These are phyloP conservation scores for Ceuthmochares aereus DNA, from an alignment of 2,113 vertebrate species.

Conservation along the genomic window DNA sequence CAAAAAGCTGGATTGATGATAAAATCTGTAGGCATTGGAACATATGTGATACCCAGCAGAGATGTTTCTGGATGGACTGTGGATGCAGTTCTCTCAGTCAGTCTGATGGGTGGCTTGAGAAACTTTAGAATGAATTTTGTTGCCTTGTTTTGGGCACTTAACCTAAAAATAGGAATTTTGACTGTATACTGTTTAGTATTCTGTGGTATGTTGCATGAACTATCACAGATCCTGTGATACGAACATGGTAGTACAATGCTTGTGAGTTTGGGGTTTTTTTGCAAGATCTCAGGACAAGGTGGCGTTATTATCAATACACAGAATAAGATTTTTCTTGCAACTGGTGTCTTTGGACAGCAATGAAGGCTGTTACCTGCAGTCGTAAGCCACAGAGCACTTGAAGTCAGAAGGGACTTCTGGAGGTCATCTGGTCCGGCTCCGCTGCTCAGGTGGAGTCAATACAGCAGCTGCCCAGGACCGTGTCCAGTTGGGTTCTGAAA, in stretches of 20 bases:
- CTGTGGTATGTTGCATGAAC: not conserved
- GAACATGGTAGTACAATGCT: not conserved
- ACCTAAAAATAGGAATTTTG: not conserved
- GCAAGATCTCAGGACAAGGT: not conserved
- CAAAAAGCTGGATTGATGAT: not conserved
- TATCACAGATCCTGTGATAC: not conserved
- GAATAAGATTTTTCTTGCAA: not conserved
- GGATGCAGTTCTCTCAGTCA: not conserved
- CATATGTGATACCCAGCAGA: not conserved
- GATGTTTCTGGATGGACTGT: not conserved
- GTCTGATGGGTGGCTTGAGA: not conserved
- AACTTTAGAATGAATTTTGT: not conserved
- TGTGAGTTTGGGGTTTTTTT: not conserved
- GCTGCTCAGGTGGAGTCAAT: not conserved
- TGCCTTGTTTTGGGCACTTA: not conserved
- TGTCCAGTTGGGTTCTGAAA: not conserved
- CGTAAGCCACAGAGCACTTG: not conserved
- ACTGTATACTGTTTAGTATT: not conserved
- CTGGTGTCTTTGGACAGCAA: not conserved
- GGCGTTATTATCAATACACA: not conserved
- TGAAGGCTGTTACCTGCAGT: not conserved
- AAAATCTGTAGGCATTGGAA: not conserved
- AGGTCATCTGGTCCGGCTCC: not conserved
- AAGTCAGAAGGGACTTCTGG: not conserved
- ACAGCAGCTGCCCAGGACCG: not conserved